These are phyloP conservation scores for Stenotaenia linearis DNA, from an alignment of 2,888 invertebrate species.

Conservation along the genomic window DNA sequence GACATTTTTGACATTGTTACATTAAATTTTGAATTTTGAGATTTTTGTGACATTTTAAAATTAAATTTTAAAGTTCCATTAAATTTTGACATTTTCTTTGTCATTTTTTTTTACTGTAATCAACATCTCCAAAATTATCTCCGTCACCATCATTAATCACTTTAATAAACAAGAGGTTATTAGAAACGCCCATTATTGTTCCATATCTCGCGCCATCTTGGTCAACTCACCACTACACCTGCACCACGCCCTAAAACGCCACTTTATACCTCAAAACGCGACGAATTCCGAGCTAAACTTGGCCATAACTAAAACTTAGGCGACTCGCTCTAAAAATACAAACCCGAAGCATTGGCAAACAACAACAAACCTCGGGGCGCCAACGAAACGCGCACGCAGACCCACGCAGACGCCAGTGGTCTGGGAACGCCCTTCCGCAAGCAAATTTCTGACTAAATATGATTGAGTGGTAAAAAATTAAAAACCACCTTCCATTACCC, in stretches of 20 bases:
- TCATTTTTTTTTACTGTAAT: too few relatives aligned
- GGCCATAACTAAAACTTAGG: background rate
- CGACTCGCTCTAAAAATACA: background rate
- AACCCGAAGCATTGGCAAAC: background rate
- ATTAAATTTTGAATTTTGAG: too few relatives aligned
- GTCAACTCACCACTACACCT: background rate
- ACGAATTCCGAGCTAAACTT: constrained; percentile 14
- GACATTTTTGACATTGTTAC: too few relatives aligned
- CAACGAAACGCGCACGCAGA: constrained; percentile 12
- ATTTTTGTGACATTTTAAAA: too few relatives aligned
- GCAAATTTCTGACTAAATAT: constrained; percentile 8
- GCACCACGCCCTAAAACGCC: constrained; percentile 5
- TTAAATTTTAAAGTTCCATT: too few relatives aligned
- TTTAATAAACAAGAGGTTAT: background rate
- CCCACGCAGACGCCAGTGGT: constrained; percentile 26
- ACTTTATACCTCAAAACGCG: background rate
- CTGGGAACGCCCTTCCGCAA: constrained; percentile 20
- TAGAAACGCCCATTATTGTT: constrained; percentile 11
- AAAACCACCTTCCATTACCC: background rate
- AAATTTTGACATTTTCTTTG: too few relatives aligned
- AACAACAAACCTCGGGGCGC: constrained; percentile 24
- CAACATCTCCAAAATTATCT: too few relatives aligned
- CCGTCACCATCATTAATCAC: background rate
- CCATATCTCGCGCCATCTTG: background rate
- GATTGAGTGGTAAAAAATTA: background rate